Conservation (phyloP, 2,797 vertebrate genomes). For the Darevskia mixta region DNA sequence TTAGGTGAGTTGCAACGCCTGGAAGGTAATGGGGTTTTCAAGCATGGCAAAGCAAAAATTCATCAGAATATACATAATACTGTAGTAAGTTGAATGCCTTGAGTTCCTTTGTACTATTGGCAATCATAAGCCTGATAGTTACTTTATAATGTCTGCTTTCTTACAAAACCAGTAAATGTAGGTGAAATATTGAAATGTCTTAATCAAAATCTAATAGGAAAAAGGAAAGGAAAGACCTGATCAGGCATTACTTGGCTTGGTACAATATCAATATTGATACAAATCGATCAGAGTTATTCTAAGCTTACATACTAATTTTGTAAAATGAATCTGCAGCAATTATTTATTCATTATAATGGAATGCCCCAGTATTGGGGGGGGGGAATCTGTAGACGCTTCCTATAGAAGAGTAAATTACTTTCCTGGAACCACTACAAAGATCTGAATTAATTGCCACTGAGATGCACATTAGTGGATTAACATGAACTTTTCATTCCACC, state of each 20-base stretch:
- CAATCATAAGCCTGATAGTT: not conserved
- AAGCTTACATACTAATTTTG: constrained; percentile 38
- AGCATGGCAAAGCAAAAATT: not conserved
- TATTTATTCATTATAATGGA: constrained; percentile 56
- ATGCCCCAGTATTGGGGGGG: constrained; percentile 20
- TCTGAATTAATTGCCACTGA: constrained; percentile 67
- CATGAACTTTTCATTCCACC: constrained; percentile 50
- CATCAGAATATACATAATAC: not conserved
- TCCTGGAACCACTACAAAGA: constrained; percentile 58
- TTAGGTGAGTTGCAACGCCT: not conserved
- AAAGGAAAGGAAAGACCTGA: not conserved
- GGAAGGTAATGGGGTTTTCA: not conserved
- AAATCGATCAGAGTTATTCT: constrained; percentile 35
- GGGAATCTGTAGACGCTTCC: constrained; percentile 24
- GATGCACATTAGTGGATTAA: constrained; percentile 62
- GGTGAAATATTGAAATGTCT: not conserved
- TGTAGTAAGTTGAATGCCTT: not conserved
- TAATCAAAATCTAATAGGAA: not conserved
- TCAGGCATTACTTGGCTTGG: constrained; percentile 18
- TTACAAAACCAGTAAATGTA: not conserved
- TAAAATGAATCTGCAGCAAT: constrained; percentile 49
- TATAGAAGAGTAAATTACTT: constrained; percentile 58
- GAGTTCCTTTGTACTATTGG: not conserved
- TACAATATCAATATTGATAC: not conserved
- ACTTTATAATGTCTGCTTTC: not conserved